Conservation (phyloP, 2,113 vertebrate species). For the Malaclemys terrapin region DNA sequence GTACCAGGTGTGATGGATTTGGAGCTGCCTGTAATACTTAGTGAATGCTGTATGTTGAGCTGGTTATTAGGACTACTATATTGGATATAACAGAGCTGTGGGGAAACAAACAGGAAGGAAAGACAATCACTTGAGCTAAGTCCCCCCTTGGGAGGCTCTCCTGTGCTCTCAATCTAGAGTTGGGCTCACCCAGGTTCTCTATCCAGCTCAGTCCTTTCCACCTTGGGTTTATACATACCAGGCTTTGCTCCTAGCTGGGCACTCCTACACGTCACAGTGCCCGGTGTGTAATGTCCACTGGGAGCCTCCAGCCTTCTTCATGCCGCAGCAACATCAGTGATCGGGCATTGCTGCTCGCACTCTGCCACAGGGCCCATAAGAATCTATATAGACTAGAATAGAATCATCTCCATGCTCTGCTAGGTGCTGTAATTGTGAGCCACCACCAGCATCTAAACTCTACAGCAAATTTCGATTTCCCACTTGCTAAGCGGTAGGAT, state of each 20-base stretch:
- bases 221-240: no score
- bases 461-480: background rate
- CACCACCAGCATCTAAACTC: background rate
- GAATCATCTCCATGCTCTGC: background rate
- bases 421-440: background rate
- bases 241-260: no score
- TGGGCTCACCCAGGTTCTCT: no score
- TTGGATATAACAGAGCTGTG: background rate
- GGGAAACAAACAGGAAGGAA: background rate
- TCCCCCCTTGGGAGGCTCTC: background rate
- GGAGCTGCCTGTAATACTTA: background rate
- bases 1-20: background rate
- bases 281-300: background rate
- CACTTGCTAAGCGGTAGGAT: background rate
- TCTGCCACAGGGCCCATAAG: background rate
- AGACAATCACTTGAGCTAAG: background rate
- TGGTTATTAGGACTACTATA: background rate
- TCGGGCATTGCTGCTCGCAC: background rate
- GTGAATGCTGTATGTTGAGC: background rate
- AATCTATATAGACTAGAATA: background rate
- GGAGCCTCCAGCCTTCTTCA: background rate
- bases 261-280: no score
- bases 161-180: no score
- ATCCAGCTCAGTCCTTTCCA: no score
- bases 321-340: background rate